Evolutionary conservation across 1,140 invertebrate genomes (phyloP).

Genomic region (Drosophila ogumai): DNA sequence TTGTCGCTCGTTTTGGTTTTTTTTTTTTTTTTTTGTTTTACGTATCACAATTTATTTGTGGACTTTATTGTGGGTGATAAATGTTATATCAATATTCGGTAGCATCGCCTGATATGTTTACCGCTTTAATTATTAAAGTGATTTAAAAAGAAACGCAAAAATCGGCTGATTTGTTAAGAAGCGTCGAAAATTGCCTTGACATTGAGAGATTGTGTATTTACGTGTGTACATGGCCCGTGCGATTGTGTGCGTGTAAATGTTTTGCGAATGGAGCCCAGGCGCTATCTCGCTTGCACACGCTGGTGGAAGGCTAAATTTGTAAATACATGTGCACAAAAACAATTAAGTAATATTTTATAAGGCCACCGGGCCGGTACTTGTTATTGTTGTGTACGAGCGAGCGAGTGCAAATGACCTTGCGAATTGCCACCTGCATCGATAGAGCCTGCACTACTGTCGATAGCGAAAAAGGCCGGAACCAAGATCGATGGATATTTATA

Average conservation of each 20-base stretch:
- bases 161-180: constrained; percentile 29
- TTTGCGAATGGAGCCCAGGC: constrained; percentile 48
- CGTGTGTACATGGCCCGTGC: constrained; percentile 9
- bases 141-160: constrained; percentile 17
- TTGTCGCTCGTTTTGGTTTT: constrained; percentile 21
- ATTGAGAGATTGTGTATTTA: constrained; percentile 54
- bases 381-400: constrained; percentile 28
- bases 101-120: constrained; percentile 43
- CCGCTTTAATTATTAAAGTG: constrained; percentile 37
- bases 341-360: constrained; percentile 70
- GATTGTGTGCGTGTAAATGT: constrained; percentile 34
- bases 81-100: constrained; percentile 43
- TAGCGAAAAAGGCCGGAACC: constrained; percentile 25
- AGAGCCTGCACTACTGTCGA: constrained; percentile 11
- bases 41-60: constrained; percentile 48
- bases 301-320: constrained; percentile 10
- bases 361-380: constrained; percentile 16
- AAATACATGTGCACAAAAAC: constrained; percentile 43
- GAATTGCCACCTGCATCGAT: constrained; percentile 35
- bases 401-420: constrained; percentile 47
- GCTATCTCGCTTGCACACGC: constrained; percentile 46
- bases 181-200: constrained; percentile 68
- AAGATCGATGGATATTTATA: constrained; percentile 8
- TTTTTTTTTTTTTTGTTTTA: constrained; percentile 5
- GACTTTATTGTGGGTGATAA: constrained; percentile 45